Conservation (phyloP, 1,140 invertebrate species). For the Dufourea novaeangliae region DNA sequence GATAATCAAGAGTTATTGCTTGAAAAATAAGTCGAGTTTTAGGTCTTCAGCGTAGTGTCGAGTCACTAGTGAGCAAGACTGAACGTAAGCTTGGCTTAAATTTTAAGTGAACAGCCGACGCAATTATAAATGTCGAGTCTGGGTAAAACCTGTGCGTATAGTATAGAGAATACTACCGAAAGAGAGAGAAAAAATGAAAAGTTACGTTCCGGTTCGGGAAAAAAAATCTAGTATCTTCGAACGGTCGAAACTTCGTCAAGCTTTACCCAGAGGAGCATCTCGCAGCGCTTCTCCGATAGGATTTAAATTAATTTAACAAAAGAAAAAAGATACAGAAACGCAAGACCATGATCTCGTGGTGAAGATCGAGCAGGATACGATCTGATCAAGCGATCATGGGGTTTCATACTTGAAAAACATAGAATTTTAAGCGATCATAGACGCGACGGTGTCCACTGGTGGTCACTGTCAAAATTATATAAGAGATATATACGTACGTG, state of each 20-base stretch:
- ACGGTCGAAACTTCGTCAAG: slow-evolving; percentile 43
- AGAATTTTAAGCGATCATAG: slow-evolving; percentile 46
- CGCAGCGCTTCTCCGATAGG: slow-evolving; percentile 54
- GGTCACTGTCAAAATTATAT: slow-evolving; percentile 56
- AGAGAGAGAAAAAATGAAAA: slow-evolving; percentile 31
- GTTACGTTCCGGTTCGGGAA: slow-evolving; percentile 17
- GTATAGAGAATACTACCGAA: slow-evolving; percentile 4
- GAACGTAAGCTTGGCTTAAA: slow-evolving; percentile 53
- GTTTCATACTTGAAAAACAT: slow-evolving; percentile 50
- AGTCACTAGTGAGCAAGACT: slow-evolving; percentile 58
- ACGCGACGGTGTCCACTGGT: slow-evolving; percentile 64
- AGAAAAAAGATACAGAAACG: background rate
- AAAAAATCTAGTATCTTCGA: slow-evolving; percentile 11
- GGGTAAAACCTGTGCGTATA: slow-evolving; percentile 18
- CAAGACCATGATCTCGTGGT: slow-evolving; percentile 32
- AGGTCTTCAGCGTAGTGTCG: slow-evolving; percentile 46
- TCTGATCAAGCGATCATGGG: slow-evolving; percentile 25
- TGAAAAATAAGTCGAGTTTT: slow-evolving; percentile 51
- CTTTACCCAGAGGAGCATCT: slow-evolving; percentile 51
- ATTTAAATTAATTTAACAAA: slow-evolving; percentile 35
- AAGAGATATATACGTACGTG: slow-evolving; percentile 50
- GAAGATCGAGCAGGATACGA: slow-evolving; percentile 52
- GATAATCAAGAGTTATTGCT: slow-evolving; percentile 18
- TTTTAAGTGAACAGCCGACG: slow-evolving; percentile 41
- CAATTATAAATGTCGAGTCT: slow-evolving; percentile 30